Evolutionary conservation across 2,888 invertebrate species (phyloP).

Genomic region (Ditula angustiorana): DNA sequence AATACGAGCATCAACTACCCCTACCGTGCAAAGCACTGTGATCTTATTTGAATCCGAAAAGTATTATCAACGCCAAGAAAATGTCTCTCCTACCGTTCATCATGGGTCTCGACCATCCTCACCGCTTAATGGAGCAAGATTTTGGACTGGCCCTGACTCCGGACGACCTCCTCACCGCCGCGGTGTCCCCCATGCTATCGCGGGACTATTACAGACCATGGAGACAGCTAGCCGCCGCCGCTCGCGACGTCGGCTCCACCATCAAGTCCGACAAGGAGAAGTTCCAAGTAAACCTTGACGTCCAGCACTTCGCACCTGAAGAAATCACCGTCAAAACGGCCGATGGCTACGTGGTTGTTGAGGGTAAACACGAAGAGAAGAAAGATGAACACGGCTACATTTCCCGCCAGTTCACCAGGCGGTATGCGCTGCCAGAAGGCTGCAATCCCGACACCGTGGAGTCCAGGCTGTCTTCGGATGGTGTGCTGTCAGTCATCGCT

Average conservation of each 20-base stretch:
- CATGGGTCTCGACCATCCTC: slow-evolving; percentile 33
- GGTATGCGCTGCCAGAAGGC: slow-evolving; percentile 89
- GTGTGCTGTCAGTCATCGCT: slow-evolving; percentile 88
- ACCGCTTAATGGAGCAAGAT: slow-evolving; percentile 69
- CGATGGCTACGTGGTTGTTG: slow-evolving; percentile 88
- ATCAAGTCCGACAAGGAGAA: slow-evolving; percentile 79
- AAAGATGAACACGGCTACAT: slow-evolving; percentile 90
- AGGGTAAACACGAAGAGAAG: slow-evolving; percentile 91
- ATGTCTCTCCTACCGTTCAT: slow-evolving; percentile 39
- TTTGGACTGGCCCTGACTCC: slow-evolving; percentile 74
- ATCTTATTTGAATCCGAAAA: neutral
- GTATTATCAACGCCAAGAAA: slow-evolving; percentile 21
- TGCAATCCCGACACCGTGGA: slow-evolving; percentile 88
- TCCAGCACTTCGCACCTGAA: slow-evolving; percentile 89
- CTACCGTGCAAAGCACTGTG: slow-evolving; percentile 27
- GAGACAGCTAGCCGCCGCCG: slow-evolving; percentile 67
- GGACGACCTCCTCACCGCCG: slow-evolving; percentile 67
- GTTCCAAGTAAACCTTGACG: slow-evolving; percentile 89
- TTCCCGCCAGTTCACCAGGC: slow-evolving; percentile 89
- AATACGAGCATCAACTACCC: slow-evolving; percentile 16
- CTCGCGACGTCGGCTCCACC: slow-evolving; percentile 76
- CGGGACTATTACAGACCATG: slow-evolving; percentile 67
- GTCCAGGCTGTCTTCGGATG: slow-evolving; percentile 90
- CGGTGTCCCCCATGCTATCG: slow-evolving; percentile 55
- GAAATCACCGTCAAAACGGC: slow-evolving; percentile 90